Evolutionary conservation across 2,888 invertebrate species (phyloP), one percentile per base, ranked within the genome.

Genomic region (Heteropelma amictum): DNA sequence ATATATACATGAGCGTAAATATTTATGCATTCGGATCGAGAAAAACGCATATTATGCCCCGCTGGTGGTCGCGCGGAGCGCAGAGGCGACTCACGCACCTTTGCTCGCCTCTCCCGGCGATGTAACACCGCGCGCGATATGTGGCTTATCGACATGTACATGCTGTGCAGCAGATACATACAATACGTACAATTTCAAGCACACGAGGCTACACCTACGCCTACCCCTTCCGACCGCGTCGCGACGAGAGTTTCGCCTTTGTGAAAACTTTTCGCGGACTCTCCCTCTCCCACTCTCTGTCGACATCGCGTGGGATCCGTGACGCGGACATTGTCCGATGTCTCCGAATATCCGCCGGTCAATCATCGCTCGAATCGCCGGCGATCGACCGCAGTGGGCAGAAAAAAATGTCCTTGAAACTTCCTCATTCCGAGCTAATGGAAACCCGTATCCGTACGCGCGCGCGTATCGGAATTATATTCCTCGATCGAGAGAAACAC

Each of bases 91-190:
- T 68, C 63, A 28, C 65, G 42, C 54, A 61, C 49, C n/a, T n/a
- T n/a, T n/a, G n/a, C n/a, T n/a, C n/a, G n/a, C n/a, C n/a, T n/a
- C n/a, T n/a, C n/a, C n/a, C n/a, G n/a, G n/a, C n/a, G n/a, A n/a
- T n/a, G n/a, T n/a, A n/a, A n/a, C n/a, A n/a, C n/a, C n/a, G n/a
- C n/a, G n/a, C n/a, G n/a, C n/a, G n/a, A n/a, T n/a, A n/a, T n/a
- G n/a, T n/a, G n/a, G 70, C 70, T 70, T 70, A 74, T 74, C 74
- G 74, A 70, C 69, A 69, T 23, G 45, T 69, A 53, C 8, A 12
- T n/a, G n/a, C n/a, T n/a, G n/a, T n/a, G n/a, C n/a, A n/a, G 53
- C 30, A 23, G 7, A 42, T 21, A 26, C 38, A 53, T 30, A 10
- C 5, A 10, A 6, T 49, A n/a, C n/a, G 12, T 42, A 17, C 10